A percentile compares a stretch with the other conserved stretches of the same genome.
Conservation (phyloP, 92 coral and sea anemone genomes). For the Phenganax subtilis region DNA sequence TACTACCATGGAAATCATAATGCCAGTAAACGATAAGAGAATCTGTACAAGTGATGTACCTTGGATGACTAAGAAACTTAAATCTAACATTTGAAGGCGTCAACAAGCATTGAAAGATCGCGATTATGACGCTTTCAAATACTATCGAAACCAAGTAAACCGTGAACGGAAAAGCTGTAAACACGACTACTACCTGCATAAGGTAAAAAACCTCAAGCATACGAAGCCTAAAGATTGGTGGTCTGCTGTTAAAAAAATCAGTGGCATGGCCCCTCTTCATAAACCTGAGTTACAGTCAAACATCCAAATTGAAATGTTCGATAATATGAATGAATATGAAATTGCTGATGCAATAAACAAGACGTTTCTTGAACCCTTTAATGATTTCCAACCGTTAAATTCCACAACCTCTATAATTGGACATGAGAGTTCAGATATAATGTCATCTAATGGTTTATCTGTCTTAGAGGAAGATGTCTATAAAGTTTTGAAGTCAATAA, state of each 20-base stretch:
- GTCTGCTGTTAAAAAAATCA: constrained; percentile 5
- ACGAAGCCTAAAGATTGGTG: constrained; percentile 24
- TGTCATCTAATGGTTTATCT: neutral
- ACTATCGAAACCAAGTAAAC: constrained; percentile 28
- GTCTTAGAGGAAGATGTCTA: constrained; percentile 15
- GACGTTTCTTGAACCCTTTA: neutral
- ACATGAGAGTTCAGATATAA: neutral
- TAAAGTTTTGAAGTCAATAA: neutral
- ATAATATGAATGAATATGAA: neutral
- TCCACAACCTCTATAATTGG: neutral
- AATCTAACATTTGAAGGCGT: constrained; percentile 1
- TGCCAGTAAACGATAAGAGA: constrained; percentile 13
- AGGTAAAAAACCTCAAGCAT: constrained; percentile 18
- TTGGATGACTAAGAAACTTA: constrained; percentile 34
- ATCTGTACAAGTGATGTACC: constrained; percentile 19
- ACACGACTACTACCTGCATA: neutral
- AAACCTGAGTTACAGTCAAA: neutral
- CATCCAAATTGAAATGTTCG: neutral
- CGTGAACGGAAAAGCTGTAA: constrained; percentile 27
- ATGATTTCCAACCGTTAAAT: neutral
- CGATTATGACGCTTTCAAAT: neutral
- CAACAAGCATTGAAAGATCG: constrained; percentile 22
- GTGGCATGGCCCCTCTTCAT: neutral
- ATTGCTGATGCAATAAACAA: neutral
- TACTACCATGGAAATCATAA: neutral